These are phyloP conservation scores for Epinephelus fuscoguttatus DNA, from an alignment of 2,113 vertebrate genomes.

Conservation along the genomic window DNA sequence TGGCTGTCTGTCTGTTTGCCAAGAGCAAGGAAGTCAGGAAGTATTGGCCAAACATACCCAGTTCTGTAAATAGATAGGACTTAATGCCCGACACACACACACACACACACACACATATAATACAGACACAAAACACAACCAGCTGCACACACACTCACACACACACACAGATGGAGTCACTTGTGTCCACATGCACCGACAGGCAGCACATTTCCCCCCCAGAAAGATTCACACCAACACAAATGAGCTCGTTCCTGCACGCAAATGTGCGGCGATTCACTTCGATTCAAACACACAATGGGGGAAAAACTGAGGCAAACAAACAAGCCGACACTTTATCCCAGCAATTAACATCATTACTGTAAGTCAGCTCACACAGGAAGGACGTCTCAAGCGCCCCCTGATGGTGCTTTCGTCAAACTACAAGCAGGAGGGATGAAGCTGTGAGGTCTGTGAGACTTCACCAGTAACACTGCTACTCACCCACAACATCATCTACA, in stretches of 20 bases:
- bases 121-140: slow-evolving; percentile 57
- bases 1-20: slow-evolving; percentile 76
- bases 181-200: slow-evolving; percentile 69
- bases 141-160: slow-evolving; percentile 56
- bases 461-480: too few species aligned
- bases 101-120: slow-evolving; percentile 43
- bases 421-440: slow-evolving; percentile 34
- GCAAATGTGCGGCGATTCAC: slow-evolving; percentile 36
- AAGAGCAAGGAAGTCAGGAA: slow-evolving; percentile 79
- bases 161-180: slow-evolving; percentile 52
- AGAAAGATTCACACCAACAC: slow-evolving; percentile 59
- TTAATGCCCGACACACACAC: slow-evolving; percentile 60
- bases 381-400: slow-evolving; percentile 15
- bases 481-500: not conserved
- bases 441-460: not conserved
- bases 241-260: slow-evolving; percentile 47
- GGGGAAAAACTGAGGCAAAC: slow-evolving; percentile 10
- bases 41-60: slow-evolving; percentile 76
- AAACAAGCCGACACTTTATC: slow-evolving; percentile 17
- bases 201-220: slow-evolving; percentile 52
- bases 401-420: slow-evolving; percentile 24
- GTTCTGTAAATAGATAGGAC: slow-evolving; percentile 79
- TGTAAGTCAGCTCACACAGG: slow-evolving; percentile 6
- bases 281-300: slow-evolving; percentile 37
- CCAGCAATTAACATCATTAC: not conserved